These are phyloP conservation scores for Psittacus erithacus DNA, from an alignment of 2,113 vertebrate species.

Conservation along the genomic window DNA sequence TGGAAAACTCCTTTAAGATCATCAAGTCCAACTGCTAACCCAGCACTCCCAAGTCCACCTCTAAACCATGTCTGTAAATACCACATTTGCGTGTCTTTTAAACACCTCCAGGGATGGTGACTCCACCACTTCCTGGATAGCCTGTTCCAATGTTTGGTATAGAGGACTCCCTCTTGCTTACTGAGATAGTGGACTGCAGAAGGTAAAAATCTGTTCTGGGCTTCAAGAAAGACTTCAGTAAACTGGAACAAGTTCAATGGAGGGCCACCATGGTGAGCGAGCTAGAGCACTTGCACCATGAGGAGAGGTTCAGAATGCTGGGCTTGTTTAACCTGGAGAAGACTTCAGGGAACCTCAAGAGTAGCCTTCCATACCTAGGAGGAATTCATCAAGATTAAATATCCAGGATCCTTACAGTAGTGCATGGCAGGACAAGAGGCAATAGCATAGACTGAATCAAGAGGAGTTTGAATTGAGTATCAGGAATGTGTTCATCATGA, in stretches of 20 bases:
- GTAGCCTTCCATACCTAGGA: background rate
- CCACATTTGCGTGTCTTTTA: fast-evolving
- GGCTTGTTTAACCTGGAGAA: background rate
- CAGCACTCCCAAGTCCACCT: background rate
- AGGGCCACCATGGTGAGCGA: background rate
- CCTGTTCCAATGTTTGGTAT: background rate
- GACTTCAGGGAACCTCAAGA: background rate
- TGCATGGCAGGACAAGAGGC: background rate
- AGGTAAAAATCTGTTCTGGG: background rate
- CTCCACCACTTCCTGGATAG: background rate
- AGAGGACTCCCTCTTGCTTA: background rate
- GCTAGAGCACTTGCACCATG: background rate
- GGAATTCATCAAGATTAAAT: background rate
- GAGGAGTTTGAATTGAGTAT: fast-evolving
- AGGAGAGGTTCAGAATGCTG: background rate
- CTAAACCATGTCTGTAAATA: background rate
- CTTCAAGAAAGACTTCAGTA: background rate
- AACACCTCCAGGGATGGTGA: background rate
- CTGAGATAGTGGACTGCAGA: background rate
- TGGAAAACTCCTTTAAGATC: background rate
- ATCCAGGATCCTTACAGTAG: background rate
- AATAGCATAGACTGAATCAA: background rate
- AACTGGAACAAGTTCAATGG: background rate
- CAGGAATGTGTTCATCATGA: background rate
- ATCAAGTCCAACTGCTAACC: background rate